Evolutionary conservation across 2,113 vertebrate species (phyloP).

Genomic region (Eptesicus fuscus): DNA sequence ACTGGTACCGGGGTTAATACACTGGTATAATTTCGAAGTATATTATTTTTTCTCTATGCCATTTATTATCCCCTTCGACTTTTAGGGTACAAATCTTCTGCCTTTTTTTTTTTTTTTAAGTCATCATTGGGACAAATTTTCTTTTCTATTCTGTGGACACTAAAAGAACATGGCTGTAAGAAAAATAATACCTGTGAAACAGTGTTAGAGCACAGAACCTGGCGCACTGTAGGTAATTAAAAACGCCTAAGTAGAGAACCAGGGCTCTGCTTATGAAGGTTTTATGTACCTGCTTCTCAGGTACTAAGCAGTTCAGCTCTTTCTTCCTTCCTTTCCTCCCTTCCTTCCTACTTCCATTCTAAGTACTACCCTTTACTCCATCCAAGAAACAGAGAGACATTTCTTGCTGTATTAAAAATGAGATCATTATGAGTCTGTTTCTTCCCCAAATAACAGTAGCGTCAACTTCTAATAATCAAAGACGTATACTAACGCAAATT

Average conservation of each 20-base stretch:
- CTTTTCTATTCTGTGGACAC: background rate
- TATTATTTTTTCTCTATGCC: background rate
- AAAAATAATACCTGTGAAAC: background rate
- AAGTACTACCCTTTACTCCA: background rate
- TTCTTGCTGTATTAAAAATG: background rate
- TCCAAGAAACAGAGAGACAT: background rate
- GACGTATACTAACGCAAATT: background rate
- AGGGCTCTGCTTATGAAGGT: background rate
- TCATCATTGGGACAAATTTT: background rate
- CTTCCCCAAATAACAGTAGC: background rate
- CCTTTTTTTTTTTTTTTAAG: background rate
- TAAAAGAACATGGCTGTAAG: background rate
- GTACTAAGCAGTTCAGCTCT: background rate
- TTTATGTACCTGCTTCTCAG: background rate
- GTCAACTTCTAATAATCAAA: background rate
- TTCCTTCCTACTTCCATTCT: background rate
- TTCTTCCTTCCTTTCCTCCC: no score
- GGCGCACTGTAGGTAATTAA: background rate
- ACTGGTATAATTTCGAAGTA: background rate
- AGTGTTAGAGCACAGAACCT: background rate
- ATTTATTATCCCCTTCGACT: background rate
- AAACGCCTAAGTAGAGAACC: background rate
- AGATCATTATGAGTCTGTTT: background rate
- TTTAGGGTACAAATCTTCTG: background rate
- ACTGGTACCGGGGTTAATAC: background rate